Evolutionary conservation across 2,888 invertebrate genomes (phyloP), one percentile per base, ranked within the genome.

Genomic region (Eupithecia subfuscata): DNA sequence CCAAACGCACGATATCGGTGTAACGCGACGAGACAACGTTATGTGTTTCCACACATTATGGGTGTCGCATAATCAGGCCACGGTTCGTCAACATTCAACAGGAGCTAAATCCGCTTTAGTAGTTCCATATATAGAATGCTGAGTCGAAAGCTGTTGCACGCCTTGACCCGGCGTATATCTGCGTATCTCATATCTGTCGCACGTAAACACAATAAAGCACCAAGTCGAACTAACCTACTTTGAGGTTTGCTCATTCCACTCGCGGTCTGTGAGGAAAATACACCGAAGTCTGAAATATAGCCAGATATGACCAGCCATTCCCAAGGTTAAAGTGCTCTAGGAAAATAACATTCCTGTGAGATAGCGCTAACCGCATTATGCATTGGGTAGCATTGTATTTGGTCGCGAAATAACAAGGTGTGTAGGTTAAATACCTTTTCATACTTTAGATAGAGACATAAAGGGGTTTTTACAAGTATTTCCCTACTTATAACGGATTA

Each of bases 121-220:
- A 86, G 85, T 84, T 86, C 93, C 92, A 88, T 94, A 91, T 93
- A 92, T 86, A 90, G 91, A 81, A 84, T 85, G 86, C 84, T 79
- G 86, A 82, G 87, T 92, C 89, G 94, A 94, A 94, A 94, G 94
- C 93, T 91, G 92, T 89, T 87, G 88, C 89, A 83, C 90, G 91
- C 94, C 94, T 95, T 94, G 94, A 94, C 94, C 93, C 85, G 90
- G 79, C 86, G 87, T 86, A 84, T 90, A 89, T 89, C 87, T 88
- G 88, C 90, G 88, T 92, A 92, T 92, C 92, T 92, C 90, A 92
- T 92, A 93, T 93, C 92, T 91, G 89, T 89, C 88, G 90, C 94
- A 94, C 94, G 94, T 94, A 93, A 91, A 92, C 86, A 93, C 91
- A 94, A 95, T 94, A 93, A 94, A 94, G 89, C 91, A 91, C 89